Evolutionary conservation across 2,113 vertebrate species (phyloP).

Genomic region (Bothrops jararaca): DNA sequence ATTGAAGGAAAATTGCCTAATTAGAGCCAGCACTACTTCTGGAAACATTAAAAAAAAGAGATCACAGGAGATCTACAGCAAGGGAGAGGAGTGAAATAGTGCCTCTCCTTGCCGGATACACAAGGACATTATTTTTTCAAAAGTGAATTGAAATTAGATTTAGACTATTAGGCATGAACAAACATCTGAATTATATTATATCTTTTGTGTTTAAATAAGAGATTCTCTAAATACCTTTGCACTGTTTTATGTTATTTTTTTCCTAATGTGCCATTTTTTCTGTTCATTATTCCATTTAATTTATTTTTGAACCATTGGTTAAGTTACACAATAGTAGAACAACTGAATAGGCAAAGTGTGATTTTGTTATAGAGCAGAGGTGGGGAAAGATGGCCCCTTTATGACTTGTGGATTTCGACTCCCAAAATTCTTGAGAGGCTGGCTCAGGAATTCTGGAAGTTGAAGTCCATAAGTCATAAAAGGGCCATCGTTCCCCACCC

Average conservation of each 20-base stretch:
- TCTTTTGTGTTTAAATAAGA: not conserved
- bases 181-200: not conserved
- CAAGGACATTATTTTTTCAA: not conserved
- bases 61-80: constrained; percentile 17
- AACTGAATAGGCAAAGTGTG: constrained; percentile 17
- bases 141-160: not conserved
- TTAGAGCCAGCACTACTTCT: constrained; percentile 31
- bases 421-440: too few relatives aligned
- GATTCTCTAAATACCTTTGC: constrained; percentile 15
- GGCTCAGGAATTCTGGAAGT: too few relatives aligned
- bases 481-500: too few relatives aligned
- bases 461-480: too few relatives aligned
- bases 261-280: not conserved
- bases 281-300: constrained; percentile 6
- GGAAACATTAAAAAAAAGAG: constrained; percentile 30
- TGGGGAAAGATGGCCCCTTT: not conserved
- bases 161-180: not conserved
- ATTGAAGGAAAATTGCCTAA: constrained; percentile 25
- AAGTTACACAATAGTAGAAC: not conserved
- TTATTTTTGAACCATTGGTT: not conserved
- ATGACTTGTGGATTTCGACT: not conserved
- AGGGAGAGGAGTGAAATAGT: constrained; percentile 5
- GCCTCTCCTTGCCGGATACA: not conserved
- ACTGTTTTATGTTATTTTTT: constrained; percentile 9
- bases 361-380: constrained; percentile 24